phyloP scores from a whole-genome alignment of 2,888 invertebrate species.

The Neoascia interrupta region DNA sequence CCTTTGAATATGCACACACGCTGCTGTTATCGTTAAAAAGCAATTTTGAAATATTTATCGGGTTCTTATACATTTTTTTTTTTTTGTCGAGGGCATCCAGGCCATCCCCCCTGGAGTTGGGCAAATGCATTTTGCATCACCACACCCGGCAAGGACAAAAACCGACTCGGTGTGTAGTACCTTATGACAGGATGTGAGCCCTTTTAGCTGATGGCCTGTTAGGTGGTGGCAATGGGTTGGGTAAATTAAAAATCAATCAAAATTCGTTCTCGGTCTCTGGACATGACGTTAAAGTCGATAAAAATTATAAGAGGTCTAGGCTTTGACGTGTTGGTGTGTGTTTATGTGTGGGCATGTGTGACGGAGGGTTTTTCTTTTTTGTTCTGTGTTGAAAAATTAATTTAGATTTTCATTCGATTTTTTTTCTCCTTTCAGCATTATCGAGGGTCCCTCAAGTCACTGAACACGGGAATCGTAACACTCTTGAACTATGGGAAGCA shows the following conservation, averaged over 20 bases:
- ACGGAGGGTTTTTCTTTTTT: no score
- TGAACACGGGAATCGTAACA: constrained; percentile 99
- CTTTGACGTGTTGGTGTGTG: neutral
- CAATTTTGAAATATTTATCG: constrained; percentile 49
- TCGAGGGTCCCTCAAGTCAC: constrained; percentile 93
- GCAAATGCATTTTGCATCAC: neutral
- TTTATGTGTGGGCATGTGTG: neutral
- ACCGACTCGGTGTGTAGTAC: neutral
- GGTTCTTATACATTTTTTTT: neutral
- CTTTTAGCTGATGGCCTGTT: constrained; percentile 31
- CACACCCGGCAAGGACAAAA: neutral
- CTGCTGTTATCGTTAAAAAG: constrained; percentile 43
- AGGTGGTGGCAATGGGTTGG: neutral
- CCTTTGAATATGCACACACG: constrained; percentile 36
- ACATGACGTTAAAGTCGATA: constrained; percentile 25
- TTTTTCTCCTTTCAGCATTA: constrained; percentile 87
- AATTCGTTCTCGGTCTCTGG: neutral
- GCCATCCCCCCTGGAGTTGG: neutral
- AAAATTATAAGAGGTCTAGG: constrained; percentile 43
- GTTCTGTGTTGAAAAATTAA: constrained; percentile 27
- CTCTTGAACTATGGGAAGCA: constrained; percentile 98
- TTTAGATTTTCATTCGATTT: constrained; percentile 6
- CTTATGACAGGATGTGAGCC: neutral
- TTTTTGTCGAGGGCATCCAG: neutral
- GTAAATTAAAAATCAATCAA: constrained; percentile 59